Base-by-base conservation (phyloP, 2,888 invertebrate species). In the Thera britannica region DNA sequence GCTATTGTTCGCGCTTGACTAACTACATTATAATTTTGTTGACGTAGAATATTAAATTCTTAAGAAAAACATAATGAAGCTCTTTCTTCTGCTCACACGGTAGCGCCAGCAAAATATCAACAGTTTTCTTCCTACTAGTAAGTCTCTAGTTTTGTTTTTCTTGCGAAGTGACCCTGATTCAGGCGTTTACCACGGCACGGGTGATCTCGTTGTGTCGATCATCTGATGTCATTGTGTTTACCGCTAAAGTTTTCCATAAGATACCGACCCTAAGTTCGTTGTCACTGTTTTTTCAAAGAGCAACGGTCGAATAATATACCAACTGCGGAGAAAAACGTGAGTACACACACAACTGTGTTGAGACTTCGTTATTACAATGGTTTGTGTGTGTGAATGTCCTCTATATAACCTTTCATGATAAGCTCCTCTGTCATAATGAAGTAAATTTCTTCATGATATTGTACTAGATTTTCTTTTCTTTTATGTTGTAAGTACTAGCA, bases 1-100 rank as follows among this genome's bases (percentile, higher is more conserved):
- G 83, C 83, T 83, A 82, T 88, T 89, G 86, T 89, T 86, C 83
- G 75, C 79, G 76, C 76, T 76, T 81, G 77, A 73, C 72, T 71
- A 76, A 79, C 77, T 77, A 81, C 79, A 80, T 52, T 55, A 57
- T 70, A 66, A 60, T 70, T 65, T 69, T 62, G 55, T 46, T 69
- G 58, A 62, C 59, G 56, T 55, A 58, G 5, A 55, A 63, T 52
- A 63, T 57, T 48, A 60, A 59, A 66, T 62, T 72, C 73, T 66
- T 66, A 61, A 72, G 72, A 62, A 79, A 56, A 63, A 59, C 48
- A 66, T 55, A 34, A 60, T 51, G 4, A 54, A 62, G 48, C n/a
- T 46, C 58, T 52, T 58, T 66, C 41, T 38, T 23, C n/a, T 51
- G 23, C 41, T 61, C 8, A n/a, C 62, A 9, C 8, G 35, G 41